Conservation (phyloP, 1,140 invertebrate genomes). For the Lepidotrigona ventralis region DNA sequence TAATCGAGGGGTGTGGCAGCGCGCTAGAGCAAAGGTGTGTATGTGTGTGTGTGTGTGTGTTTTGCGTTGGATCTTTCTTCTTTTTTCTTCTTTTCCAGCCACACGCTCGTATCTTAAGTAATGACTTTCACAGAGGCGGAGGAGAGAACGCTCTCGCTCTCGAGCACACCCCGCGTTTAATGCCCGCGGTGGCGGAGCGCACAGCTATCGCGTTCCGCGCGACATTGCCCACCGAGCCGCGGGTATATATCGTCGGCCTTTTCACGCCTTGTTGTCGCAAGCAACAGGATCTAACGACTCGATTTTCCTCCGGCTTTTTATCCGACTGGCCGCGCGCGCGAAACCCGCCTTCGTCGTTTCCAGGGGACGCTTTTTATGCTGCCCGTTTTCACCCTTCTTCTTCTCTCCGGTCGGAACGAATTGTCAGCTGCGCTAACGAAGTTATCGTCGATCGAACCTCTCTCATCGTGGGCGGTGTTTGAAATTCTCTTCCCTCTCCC, state of each 20-base stretch:
- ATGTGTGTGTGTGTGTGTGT: background rate
- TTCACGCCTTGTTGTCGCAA: slow-evolving; percentile 40
- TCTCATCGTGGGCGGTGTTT: background rate
- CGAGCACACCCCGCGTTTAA: background rate
- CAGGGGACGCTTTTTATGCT: background rate
- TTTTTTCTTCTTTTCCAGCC: background rate
- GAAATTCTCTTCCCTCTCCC: slow-evolving; percentile 24
- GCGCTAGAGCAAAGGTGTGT: slow-evolving; percentile 40
- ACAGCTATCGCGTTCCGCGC: slow-evolving; percentile 57
- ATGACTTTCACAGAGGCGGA: slow-evolving; percentile 28
- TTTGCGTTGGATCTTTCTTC: slow-evolving; percentile 54
- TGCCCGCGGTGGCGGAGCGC: background rate
- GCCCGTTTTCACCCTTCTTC: background rate
- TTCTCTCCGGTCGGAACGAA: background rate
- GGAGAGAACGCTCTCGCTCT: background rate
- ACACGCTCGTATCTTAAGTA: slow-evolving; percentile 60
- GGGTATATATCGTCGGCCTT: background rate
- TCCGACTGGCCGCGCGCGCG: background rate
- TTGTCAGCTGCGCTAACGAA: slow-evolving; percentile 1
- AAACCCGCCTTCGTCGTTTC: background rate
- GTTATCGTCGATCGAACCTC: background rate
- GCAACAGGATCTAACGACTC: slow-evolving; percentile 45
- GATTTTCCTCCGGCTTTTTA: slow-evolving; percentile 36
- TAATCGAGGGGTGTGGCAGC: slow-evolving; percentile 55
- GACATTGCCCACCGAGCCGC: slow-evolving; percentile 25